Evolutionary conservation across 2,797 vertebrate genomes (phyloP).

Genomic region (Gorsachius magnificus): DNA sequence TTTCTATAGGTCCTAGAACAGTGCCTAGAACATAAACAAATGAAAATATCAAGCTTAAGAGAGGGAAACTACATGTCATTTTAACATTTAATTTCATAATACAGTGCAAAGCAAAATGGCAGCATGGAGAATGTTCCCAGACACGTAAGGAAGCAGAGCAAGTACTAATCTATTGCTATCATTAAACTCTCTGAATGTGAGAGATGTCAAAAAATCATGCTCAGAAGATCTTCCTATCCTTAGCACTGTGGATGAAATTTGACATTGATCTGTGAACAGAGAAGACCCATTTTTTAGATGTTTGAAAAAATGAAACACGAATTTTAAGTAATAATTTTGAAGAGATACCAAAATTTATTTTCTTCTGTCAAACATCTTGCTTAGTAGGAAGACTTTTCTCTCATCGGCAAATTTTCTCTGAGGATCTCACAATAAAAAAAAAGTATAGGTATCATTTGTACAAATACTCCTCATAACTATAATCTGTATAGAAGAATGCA

Average conservation of each 20-base stretch:
- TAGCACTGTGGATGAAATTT: not conserved
- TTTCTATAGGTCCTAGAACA: not conserved
- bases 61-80: not conserved
- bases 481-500: not conserved
- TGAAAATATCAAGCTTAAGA: not conserved
- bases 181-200: not conserved
- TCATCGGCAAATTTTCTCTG: not conserved
- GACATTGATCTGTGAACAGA: not conserved
- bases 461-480: not conserved
- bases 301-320: not conserved
- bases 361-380: not conserved
- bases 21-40: not conserved
- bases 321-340: not conserved
- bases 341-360: not conserved
- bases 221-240: not conserved
- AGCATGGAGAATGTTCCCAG: not conserved
- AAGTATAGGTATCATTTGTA: not conserved
- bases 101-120: not conserved
- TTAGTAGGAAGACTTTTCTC: not conserved
- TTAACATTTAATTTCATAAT: constrained; percentile 7
- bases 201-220: not conserved
- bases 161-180: not conserved
- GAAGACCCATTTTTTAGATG: not conserved
- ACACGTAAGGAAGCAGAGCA: not conserved
- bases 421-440: not conserved